Conservation (phyloP, 2,797 vertebrate genomes). For the Helicolenus hilgendorfi region DNA sequence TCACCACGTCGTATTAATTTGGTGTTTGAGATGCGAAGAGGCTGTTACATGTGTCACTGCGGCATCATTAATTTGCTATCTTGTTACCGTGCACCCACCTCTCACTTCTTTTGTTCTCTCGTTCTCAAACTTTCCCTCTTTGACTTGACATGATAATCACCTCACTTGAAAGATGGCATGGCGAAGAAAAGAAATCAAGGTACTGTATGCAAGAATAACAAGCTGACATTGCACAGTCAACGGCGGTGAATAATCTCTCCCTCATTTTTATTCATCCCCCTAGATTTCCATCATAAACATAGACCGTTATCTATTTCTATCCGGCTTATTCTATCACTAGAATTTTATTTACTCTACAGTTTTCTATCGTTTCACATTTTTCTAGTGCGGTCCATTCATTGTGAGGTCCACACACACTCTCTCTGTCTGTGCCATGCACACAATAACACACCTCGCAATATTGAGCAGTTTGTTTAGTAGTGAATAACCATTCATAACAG, state of each 20-base stretch:
- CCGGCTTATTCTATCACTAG: neutral
- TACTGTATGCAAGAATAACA: constrained; percentile 74
- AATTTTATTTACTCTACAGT: constrained; percentile 8
- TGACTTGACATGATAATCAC: constrained; percentile 68
- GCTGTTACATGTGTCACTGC: constrained; percentile 28
- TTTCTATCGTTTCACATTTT: constrained; percentile 19
- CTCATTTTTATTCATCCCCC: constrained; percentile 64
- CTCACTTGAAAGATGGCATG: constrained; percentile 54
- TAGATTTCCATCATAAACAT: constrained; percentile 42
- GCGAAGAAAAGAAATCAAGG: constrained; percentile 58
- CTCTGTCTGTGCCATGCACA: neutral
- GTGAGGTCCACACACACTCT: neutral
- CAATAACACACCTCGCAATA: neutral
- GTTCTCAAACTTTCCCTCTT: constrained; percentile 57
- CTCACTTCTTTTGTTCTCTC: constrained; percentile 38
- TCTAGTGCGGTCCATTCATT: neutral
- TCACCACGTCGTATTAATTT: neutral
- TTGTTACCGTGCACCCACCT: constrained; percentile 34
- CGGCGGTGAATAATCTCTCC: constrained; percentile 65
- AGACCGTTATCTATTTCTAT: constrained; percentile 42
- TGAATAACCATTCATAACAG: constrained; percentile 10
- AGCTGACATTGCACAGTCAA: constrained; percentile 75
- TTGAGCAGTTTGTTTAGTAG: neutral
- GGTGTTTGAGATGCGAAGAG: neutral
- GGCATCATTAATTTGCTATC: constrained; percentile 53